These are phyloP conservation scores for Pelvicachromis taeniatus DNA, from an alignment of 2,113 vertebrate species.

Conservation along the genomic window DNA sequence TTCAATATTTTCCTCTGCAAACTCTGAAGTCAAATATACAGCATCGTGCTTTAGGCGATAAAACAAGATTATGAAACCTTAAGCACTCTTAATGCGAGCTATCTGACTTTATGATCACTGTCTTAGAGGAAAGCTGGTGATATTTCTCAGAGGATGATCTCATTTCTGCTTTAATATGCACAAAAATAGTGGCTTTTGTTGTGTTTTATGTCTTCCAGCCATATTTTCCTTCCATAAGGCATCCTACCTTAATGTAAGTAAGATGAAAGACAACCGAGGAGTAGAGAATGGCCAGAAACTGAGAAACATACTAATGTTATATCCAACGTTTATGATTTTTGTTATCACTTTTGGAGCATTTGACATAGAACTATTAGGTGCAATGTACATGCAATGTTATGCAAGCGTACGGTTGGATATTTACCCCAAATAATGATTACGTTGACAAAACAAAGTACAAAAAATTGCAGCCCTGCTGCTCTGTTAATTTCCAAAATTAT, in stretches of 20 bases:
- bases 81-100: neutral
- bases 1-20: neutral
- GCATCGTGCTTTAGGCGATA: neutral
- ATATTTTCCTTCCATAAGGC: slow-evolving; percentile 29
- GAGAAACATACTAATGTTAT: neutral
- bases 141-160: slow-evolving; percentile 18
- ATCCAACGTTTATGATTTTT: neutral
- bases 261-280: slow-evolving; percentile 10
- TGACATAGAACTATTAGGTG: neutral
- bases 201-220: slow-evolving; percentile 20
- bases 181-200: slow-evolving; percentile 5
- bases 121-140: neutral
- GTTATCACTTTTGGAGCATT: neutral
- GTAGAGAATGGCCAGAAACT: neutral
- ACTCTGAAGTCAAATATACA: neutral
- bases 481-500: neutral
- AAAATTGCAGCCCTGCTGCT: neutral
- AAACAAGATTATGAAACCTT: neutral
- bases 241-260: slow-evolving; percentile 23
- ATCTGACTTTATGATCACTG: neutral
- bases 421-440: neutral
- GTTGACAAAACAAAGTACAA: neutral
- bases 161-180: slow-evolving; percentile 1
- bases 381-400: neutral
- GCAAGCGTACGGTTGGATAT: neutral